Base-by-base conservation (phyloP, 2,113 vertebrate genomes). In the Nycticryphes semicollaris region DNA sequence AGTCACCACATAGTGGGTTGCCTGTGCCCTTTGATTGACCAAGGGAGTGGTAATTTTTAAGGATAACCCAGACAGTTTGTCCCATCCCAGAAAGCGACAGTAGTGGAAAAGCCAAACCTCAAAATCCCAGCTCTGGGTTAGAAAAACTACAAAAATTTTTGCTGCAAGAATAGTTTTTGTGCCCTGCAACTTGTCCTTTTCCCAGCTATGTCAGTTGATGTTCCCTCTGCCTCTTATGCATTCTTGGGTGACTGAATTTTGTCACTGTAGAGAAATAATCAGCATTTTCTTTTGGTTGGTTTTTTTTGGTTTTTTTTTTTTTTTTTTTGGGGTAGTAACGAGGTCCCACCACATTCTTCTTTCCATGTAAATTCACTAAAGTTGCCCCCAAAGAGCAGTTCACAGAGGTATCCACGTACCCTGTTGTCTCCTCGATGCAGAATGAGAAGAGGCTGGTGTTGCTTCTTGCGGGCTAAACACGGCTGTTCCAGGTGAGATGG, bases 111-210 rank as follows among this genome's bases (percentile, higher is more conserved):
- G 12, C 14, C 53, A 66, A 83, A 85, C 12, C 28, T 79, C 13
- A 33, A 50, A 77, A 74, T 53, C 8, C 6, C 33, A 51, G 10
- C 0, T 84, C 77, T 59, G 64, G 41, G 28, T 86, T 30, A 57
- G n/a, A 77, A 86, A 88, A 91, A 57, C 0, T 0, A 23, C 0
- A 0, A 12, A 2, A 4, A 1, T 45, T 53, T 84, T 84, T 28
- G 7, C 4, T 53, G 45, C 28, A 30, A 12, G 77, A 70, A 53
- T 22, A 8, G 3, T 43, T 84, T 50, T 0, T 25, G 37, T 53
- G n/a, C 11, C 62, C 41, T 51, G 27, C 14, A 57, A 9, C 66
- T 70, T 50, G 37, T n/a, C 19, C 25, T 64, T 27, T 56, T 70
- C 80, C 51, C 37, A 19, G 23, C 24, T 66, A 7, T 1, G 4